Evolutionary conservation across 2,113 vertebrate species (phyloP), one percentile per base, ranked within the genome.

Genomic region (Ursus arctos): DNA sequence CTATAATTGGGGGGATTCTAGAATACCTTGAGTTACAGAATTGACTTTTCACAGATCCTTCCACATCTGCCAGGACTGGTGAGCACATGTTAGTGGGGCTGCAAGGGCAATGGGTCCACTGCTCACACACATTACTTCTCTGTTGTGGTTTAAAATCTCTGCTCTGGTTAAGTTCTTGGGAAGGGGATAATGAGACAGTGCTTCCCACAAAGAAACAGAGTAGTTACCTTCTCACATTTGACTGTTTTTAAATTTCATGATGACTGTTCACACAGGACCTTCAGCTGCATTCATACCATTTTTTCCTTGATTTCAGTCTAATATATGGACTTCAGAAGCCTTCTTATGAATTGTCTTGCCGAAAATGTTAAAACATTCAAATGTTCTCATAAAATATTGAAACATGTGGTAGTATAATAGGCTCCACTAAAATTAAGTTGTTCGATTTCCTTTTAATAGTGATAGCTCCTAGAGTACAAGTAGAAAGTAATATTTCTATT

Each of bases 341-440:
- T 76, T 69, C 88, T 93, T 95, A 79, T 71, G 51, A 93, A 80
- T 96, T 86, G 83, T 74, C 61, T 95, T 93, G 55, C 95, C 61
- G 55, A 94, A 77, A 95, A 82, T 24, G 22, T 43, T 91, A 91
- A 97, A 95, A 80, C 31, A 86, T 93, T 91, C 26, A 96, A 91
- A 83, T 95, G 26, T 53, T 79, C 95, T 97, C 92, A 88, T 94
- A 63, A 96, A 96, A 95, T 95, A 93, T 57, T 97, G 79, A 97
- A 96, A 81, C 72, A 31, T 47, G 21, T 82, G 11, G 49, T 86
- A 91, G 22, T 47, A 43, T 91, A 57, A 95, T 13, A 88, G 40
- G 6, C 71, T 93, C 22, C 81, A 63, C 28, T 91, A 86, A 95
- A 97, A 96, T 84, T 28, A 97, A 93, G 67, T 63, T 83, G 40